Percentiles rank a stretch among this genome's conserved stretches.
Conservation (phyloP, 2,113 vertebrate species). For the Protobothrops mucrosquamatus region DNA sequence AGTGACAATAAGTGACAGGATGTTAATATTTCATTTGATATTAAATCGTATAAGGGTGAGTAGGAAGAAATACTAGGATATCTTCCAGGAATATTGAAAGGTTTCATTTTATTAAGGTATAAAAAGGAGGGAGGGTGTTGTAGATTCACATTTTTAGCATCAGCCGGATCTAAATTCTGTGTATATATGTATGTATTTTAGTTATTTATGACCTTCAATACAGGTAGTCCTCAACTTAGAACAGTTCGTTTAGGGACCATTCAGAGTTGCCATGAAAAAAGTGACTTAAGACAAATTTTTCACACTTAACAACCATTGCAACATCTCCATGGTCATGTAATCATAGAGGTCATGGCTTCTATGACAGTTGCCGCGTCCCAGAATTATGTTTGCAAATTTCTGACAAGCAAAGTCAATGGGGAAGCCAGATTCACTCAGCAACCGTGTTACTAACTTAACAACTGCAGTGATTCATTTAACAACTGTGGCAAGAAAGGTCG, state of each 20-base stretch:
- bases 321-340: background rate
- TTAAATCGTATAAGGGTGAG: background rate
- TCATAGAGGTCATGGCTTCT: background rate
- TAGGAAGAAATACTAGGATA: background rate
- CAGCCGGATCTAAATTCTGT: background rate
- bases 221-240: background rate
- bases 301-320: background rate
- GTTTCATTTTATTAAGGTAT: background rate
- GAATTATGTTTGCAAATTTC: no score
- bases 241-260: background rate
- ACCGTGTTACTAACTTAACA: background rate
- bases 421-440: background rate
- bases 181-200: no score
- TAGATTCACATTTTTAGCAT: background rate
- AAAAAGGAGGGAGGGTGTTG: background rate
- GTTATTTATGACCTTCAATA: background rate
- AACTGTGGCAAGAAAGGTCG: background rate
- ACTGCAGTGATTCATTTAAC: background rate
- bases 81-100: background rate
- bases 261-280: background rate
- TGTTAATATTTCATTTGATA: background rate
- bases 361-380: no score
- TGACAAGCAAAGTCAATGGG: no score
- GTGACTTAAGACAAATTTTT: background rate
- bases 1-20: slow-evolving; percentile 17